These are phyloP conservation scores for Harmothoe impar DNA, from an alignment of 2,888 invertebrate genomes.

Conservation along the genomic window DNA sequence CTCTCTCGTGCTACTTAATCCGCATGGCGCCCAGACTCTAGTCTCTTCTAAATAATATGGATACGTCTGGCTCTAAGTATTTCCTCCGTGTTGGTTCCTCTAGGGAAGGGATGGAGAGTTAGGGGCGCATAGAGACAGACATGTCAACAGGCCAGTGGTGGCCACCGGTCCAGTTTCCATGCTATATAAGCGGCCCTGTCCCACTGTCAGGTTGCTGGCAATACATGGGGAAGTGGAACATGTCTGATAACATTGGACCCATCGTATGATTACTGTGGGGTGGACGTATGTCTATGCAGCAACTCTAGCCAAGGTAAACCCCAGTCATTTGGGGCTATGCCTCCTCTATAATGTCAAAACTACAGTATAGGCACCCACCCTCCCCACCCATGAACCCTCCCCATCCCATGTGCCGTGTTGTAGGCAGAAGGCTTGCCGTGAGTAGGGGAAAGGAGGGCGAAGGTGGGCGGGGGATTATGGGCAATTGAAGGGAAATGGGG, in stretches of 20 bases:
- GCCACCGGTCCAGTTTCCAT: neutral
- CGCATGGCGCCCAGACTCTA: too few relatives aligned
- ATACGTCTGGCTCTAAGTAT: too few relatives aligned
- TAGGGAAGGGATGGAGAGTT: neutral
- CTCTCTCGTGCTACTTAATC: too few relatives aligned
- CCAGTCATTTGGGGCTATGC: neutral
- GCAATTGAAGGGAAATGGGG: neutral
- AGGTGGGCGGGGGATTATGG: neutral
- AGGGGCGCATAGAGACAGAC: neutral
- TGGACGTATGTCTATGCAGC: neutral
- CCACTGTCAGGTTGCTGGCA: neutral
- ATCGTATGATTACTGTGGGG: neutral
- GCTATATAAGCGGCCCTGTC: neutral
- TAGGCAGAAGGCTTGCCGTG: neutral
- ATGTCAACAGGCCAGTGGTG: neutral
- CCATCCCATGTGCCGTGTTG: neutral
- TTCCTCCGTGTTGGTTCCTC: too few relatives aligned
- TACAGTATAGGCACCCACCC: neutral
- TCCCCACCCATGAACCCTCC: neutral
- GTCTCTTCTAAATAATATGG: too few relatives aligned
- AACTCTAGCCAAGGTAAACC: conserved; percentile 31
- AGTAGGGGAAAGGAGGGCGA: neutral
- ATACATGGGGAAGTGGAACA: neutral
- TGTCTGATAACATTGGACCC: neutral
- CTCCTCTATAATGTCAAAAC: neutral